These are phyloP conservation scores for Podabrus alpinus DNA, from an alignment of 2,888 invertebrate genomes.

Conservation along the genomic window DNA sequence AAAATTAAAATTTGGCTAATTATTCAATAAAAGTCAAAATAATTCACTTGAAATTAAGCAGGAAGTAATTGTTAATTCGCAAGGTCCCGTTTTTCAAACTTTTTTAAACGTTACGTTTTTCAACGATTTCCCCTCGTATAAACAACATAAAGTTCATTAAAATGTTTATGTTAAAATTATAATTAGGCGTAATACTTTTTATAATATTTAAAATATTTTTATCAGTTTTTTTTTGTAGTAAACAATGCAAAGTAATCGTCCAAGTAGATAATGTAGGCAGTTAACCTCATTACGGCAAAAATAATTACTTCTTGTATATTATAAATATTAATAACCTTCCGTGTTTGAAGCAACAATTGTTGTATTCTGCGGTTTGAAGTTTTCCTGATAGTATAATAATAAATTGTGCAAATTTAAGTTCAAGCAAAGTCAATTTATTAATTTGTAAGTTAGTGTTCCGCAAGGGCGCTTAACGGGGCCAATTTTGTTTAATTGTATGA, in stretches of 20 bases:
- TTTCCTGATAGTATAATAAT: background rate
- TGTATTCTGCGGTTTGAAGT: background rate
- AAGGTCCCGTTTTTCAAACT: background rate
- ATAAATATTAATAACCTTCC: background rate
- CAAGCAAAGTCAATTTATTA: background rate
- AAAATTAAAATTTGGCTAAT: background rate
- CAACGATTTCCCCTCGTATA: background rate
- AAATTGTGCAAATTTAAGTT: background rate
- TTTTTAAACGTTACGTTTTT: background rate
- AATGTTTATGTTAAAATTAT: background rate
- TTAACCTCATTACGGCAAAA: background rate
- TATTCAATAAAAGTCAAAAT: background rate
- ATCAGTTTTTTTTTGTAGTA: background rate
- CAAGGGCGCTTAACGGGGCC: background rate
- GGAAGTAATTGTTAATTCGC: background rate
- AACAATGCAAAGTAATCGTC: background rate
- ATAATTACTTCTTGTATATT: background rate
- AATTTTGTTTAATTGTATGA: background rate
- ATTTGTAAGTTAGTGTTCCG: background rate
- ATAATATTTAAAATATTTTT: background rate
- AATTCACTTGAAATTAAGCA: background rate
- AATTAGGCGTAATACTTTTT: background rate
- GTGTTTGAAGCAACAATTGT: background rate
- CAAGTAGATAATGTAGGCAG: background rate
- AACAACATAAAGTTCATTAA: background rate